Conservation (phyloP, 1,140 invertebrate species). For the Neodiprion virginianus region DNA sequence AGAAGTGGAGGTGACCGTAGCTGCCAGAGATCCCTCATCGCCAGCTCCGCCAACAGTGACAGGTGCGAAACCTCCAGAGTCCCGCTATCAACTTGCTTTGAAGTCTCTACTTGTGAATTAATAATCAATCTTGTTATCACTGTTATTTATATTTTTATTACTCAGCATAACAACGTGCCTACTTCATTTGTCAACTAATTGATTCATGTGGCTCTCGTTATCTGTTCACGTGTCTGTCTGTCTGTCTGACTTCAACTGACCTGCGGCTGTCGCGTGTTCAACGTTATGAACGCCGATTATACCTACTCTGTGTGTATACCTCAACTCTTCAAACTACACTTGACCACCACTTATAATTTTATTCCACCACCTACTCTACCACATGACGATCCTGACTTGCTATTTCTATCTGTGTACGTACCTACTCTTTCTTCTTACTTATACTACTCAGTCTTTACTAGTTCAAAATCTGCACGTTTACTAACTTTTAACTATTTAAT, state of each 20-base stretch:
- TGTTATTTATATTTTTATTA: not conserved
- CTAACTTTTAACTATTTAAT: too few relatives aligned
- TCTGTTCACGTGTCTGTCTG: slow-evolving; percentile 12
- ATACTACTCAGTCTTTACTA: too few relatives aligned
- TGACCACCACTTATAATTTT: not conserved
- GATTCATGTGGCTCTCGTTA: slow-evolving; percentile 8
- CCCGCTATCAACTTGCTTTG: slow-evolving; percentile 24
- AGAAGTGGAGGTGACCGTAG: slow-evolving; percentile 50
- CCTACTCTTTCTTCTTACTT: too few relatives aligned
- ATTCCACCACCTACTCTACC: too few relatives aligned
- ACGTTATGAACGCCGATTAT: not conserved
- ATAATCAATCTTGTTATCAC: slow-evolving; percentile 8
- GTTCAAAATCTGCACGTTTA: too few relatives aligned
- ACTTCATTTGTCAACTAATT: not conserved
- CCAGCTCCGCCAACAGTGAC: slow-evolving; percentile 33
- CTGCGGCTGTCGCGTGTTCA: not conserved
- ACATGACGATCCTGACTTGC: too few relatives aligned
- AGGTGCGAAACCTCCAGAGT: slow-evolving; percentile 40
- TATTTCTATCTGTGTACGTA: too few relatives aligned
- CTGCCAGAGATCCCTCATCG: slow-evolving; percentile 38
- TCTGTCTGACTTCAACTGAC: slow-evolving; percentile 12
- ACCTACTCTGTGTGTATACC: not conserved
- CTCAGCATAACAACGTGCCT: slow-evolving; percentile 3
- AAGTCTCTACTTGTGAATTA: slow-evolving; percentile 25
- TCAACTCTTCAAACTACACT: not conserved